Conservation (phyloP, 2,888 invertebrate species). For the Orchesellides sinensis region DNA sequence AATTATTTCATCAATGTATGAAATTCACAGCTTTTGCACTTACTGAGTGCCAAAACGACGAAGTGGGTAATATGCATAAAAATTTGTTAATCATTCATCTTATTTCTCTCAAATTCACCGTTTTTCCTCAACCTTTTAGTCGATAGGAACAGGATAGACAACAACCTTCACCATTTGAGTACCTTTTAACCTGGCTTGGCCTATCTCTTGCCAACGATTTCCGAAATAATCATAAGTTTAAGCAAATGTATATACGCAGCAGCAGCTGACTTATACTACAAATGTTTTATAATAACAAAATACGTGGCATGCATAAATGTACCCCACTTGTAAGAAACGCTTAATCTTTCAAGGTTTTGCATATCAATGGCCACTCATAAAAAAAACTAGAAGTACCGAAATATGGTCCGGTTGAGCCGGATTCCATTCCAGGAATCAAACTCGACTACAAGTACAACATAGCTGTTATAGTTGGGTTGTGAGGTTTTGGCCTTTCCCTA, state of each 20-base stretch:
- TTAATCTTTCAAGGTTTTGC: conserved; percentile 42
- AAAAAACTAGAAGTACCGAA: conserved; percentile 67
- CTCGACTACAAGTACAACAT: conserved; percentile 20
- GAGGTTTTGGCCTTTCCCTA: conserved; percentile 33
- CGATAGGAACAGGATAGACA: conserved; percentile 21
- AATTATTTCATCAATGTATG: conserved; percentile 12
- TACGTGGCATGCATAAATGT: neutral
- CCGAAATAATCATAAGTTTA: neutral
- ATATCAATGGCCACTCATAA: conserved; percentile 51
- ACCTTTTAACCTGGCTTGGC: neutral
- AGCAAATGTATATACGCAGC: neutral
- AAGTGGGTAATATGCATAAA: neutral
- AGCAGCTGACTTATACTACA: conserved; percentile 2
- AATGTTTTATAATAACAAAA: neutral
- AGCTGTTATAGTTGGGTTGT: conserved; percentile 38
- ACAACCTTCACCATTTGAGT: conserved; percentile 53
- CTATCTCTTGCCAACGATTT: neutral
- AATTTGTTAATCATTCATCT: conserved; percentile 25
- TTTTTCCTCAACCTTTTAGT: neutral
- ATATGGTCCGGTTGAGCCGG: conserved; percentile 63
- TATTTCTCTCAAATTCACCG: conserved; percentile 3
- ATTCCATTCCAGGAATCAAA: conserved; percentile 66
- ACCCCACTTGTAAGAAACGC: conserved; percentile 4
- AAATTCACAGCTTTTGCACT: neutral
- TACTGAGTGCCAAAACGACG: conserved; percentile 8